Base-by-base conservation (phyloP, 2,888 invertebrate genomes). In the Protonemura montana region DNA sequence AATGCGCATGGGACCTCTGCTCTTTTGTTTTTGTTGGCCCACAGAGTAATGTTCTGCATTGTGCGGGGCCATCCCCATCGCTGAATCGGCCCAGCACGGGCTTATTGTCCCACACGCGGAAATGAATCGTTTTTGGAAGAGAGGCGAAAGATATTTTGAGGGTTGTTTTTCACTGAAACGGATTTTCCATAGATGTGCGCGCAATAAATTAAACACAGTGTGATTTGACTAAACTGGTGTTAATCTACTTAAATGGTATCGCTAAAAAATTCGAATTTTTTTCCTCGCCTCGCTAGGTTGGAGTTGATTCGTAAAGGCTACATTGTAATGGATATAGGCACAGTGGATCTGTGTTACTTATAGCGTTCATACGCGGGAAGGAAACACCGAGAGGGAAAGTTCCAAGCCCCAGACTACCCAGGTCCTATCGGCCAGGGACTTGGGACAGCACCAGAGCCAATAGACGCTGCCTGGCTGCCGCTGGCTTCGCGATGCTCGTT, bases 91-190 rank as follows among this genome's bases (percentile, higher is more conserved):
- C 59, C 59, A 59, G 6, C 59, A 59, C 21, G 7, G 59, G 59
- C 59, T 59, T 59, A 59, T 59, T 59, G 59, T 59, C 21, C 59
- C 21, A 13, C 59, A 21, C 59, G 41, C 13, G 59, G 21, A 59
- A 59, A 59, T 59, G 59, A 59, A 59, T 59, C 59, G 59, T 59
- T 59, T n/a, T 59, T 59, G 59, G 59, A 59, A 59, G 59, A 59
- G 59, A 16, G 59, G 59, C 59, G 59, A 59, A 59, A 10, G 59
- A 59, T 59, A 59, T 59, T 59, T 59, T 59, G 7, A 59, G 59
- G 16, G 59, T 59, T 59, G 59, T 59, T 59, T 59, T 59, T 59
- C 59, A 59, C 59, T 59, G 59, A 13, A 59, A 59, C 7, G 59
- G 59, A 59, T 59, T 59, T 41, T 59, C 59, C 59, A 21, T 10